These are phyloP conservation scores for Torymus aiolomorphi DNA, from an alignment of 2,888 invertebrate species.

Conservation along the genomic window DNA sequence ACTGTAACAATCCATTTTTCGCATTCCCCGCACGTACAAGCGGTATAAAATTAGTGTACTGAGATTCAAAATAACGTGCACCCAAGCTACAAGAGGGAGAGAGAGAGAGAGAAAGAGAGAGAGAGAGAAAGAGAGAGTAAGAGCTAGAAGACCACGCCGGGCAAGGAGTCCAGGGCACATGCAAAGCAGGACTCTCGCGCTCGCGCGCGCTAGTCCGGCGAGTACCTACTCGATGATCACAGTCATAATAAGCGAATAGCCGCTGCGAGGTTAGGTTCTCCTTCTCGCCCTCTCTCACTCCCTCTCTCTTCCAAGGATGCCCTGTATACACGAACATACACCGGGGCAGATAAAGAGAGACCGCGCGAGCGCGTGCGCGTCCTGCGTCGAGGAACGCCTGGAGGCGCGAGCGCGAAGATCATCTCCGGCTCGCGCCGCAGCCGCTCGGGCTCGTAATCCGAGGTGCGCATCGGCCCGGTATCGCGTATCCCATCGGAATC, in stretches of 20 bases:
- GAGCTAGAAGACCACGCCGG: background rate
- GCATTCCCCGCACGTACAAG: too few species aligned
- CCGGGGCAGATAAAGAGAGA: slow-evolving; percentile 11
- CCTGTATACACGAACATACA: slow-evolving; percentile 6
- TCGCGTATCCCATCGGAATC: slow-evolving; percentile 75
- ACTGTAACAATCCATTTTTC: too few species aligned
- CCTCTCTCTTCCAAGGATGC: slow-evolving; percentile 68
- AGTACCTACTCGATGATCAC: slow-evolving; percentile 75
- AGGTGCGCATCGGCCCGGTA: slow-evolving; percentile 72
- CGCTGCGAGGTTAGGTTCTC: too few species aligned
- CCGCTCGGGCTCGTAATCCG: slow-evolving; percentile 74
- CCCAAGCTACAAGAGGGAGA: too few species aligned
- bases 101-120: too few species aligned
- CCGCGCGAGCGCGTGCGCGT: background rate
- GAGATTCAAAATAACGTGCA: too few species aligned
- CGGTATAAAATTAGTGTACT: too few species aligned
- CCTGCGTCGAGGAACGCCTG: slow-evolving; percentile 47
- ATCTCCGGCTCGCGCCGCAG: slow-evolving; percentile 59
- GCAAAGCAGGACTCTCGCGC: too few species aligned
- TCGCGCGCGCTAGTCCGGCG: slow-evolving; percentile 64
- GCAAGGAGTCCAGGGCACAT: slow-evolving; percentile 47
- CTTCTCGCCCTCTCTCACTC: too few species aligned
- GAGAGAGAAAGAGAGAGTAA: too few species aligned
- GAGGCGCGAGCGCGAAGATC: slow-evolving; percentile 59
- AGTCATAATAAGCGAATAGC: slow-evolving; percentile 74